These are phyloP conservation scores for Drosophila niveifrons DNA, from an alignment of 2,888 invertebrate species.

Conservation along the genomic window DNA sequence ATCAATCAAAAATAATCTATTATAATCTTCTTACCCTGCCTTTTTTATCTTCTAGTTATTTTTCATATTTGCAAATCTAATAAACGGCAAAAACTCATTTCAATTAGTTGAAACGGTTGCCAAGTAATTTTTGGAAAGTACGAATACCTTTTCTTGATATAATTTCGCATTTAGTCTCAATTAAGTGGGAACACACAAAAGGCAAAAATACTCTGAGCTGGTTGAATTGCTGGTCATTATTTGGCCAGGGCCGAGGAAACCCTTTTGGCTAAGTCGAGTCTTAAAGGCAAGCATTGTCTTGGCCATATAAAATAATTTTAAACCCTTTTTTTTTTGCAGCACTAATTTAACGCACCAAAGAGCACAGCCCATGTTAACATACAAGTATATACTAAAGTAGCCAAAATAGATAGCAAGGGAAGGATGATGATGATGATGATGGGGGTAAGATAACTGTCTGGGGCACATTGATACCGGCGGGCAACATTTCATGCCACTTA, in stretches of 20 bases:
- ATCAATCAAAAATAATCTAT: not conserved
- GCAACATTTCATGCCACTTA: constrained; percentile 78
- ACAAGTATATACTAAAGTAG: not conserved
- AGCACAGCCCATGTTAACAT: constrained; percentile 29
- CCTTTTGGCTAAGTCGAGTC: constrained; percentile 41
- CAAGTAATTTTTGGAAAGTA: constrained; percentile 35
- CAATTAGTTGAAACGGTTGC: constrained; percentile 11
- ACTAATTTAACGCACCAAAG: constrained; percentile 71
- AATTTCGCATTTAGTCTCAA: constrained; percentile 59
- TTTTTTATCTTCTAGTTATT: not conserved
- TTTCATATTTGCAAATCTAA: constrained; percentile 23
- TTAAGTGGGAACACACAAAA: constrained; percentile 52
- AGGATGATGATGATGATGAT: not conserved
- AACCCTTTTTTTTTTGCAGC: constrained; percentile 61
- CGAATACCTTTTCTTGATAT: constrained; percentile 35
- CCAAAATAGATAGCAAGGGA: not conserved
- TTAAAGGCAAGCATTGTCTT: constrained; percentile 49
- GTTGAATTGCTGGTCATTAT: constrained; percentile 28
- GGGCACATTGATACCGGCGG: constrained; percentile 70
- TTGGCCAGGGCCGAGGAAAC: constrained; percentile 26
- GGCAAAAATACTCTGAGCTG: constrained; percentile 22
- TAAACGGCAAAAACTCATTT: constrained; percentile 16
- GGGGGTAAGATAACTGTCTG: constrained; percentile 48
- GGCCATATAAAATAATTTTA: constrained; percentile 68
- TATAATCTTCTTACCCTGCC: not conserved